Base-by-base conservation (phyloP, 1,140 invertebrate genomes). In the Rhagoletis zephyria region DNA sequence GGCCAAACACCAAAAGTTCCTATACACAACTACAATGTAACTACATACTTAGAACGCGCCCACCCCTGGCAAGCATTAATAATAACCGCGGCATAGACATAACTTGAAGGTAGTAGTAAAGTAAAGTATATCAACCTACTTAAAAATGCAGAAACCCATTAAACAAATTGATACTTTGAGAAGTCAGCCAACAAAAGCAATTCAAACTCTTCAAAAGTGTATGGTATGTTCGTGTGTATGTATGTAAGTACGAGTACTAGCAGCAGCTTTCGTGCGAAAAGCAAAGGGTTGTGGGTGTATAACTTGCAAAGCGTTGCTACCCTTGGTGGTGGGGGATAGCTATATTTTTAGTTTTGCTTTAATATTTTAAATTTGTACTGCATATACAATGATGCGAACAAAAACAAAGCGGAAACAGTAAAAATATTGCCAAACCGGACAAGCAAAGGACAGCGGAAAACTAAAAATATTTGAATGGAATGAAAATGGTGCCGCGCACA, bases 101-200 rank as follows among this genome's bases (percentile, higher is more conserved):
- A 56, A 56, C 51, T 56, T 56, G 51, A 56, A 2, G 5, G 51
- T 10, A 10, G 51, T 30, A 30, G 30, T 30, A 30, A 30, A 30
- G 30, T 30, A 30, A 30, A 30, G 30, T 51, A 10, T n/a, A n/a
- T 51, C 42, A 85, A 30, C 48, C 30, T 85, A 61, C 51, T 85
- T 85, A 16, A 30, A 63, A 42, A 85, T 61, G 59, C 60, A 85
- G 60, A 85, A 85, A 85, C 85, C 85, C 85, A 63, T 85, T 85
- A 85, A 85, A 63, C 5, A 85, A 85, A 85, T 85, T 85, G 85
- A 63, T 85, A 85, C 85, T 61, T 85, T 85, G 56, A 60, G 30
- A 7, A 45, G 19, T 19, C 30, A 14, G 85, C 19, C 85, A 56
- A 81, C 74, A 81, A 81, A 81, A 81, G 51, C 74, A 81, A 19